Evolutionary conservation across 2,797 vertebrate species (phyloP), one percentile per base, ranked within the genome.

Genomic region (Echiichthys vipera): DNA sequence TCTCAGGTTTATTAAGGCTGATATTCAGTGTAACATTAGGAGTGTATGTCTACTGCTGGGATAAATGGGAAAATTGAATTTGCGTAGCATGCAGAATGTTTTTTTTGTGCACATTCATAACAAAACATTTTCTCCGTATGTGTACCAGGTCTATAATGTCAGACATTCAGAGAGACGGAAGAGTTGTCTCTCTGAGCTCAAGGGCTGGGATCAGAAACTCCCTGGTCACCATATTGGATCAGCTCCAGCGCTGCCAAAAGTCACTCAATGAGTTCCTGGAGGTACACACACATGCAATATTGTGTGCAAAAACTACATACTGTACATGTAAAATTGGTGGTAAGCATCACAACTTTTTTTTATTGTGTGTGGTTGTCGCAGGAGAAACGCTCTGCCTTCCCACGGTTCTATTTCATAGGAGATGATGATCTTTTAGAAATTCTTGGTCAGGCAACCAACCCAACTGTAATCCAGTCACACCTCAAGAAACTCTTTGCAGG

Each of bases 401-500:
- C 98, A 47, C 94, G 98, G 39, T 99, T 99, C 91, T 99, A 99
- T 89, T 99, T 99, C 63, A 96, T 99, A 74, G 98, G 98, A 22
- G 98, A 99, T 71, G 98, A 99, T 80, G 98, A 99, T 83, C 94
- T 99, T 70, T 57, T 99, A 81, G 98, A 99, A 94, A 97, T 99
- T 82, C 92, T 99, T 71, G 98, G 98, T 66, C 98, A 99, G 72
- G 96, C 98, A 27, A 99, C 93, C 0, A 99, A 96, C 91, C 96
- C 97, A 11, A 85, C 92, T 5, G 96, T 99, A 79, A 99, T 99
- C 81, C 97, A 98, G 80, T 95, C 97, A 77, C 98, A 99, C 84
- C 95, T 99, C 49, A 99, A 97, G 93, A 99, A 99, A 80, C 95
- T 99, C 20, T 99, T 99, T 93, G 96, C 97, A 74, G 98, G 98